Evolutionary conservation across 2,113 vertebrate species (phyloP), one percentile per base, ranked within the genome.

Genomic region (Chloropsis cyanopogon): DNA sequence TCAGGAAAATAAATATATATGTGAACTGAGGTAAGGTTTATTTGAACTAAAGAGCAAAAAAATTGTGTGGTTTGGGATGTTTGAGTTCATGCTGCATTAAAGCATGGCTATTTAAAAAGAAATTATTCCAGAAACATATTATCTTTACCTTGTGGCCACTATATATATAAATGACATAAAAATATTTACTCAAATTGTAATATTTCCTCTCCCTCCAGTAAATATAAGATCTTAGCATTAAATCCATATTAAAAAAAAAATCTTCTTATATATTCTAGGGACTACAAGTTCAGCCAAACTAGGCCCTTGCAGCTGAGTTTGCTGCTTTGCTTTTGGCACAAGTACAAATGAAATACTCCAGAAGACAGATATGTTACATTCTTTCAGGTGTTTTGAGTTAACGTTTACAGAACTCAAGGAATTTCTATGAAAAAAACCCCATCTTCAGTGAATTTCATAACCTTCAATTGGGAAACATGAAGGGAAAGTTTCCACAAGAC

Each of bases 361-460:
- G 63, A 88, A 90, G 64, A 87, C 53, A 76, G 49, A 81, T 66
- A 66, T 19, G 12, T 53, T 75, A 73, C 81, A 63, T 73, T 73
- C 72, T 82, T 95, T 81, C 91, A 96, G 56, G 61, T 91, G 81
- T 82, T 96, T 96, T 70, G 35, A 91, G 49, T 94, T 96, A 96
- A 72, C 2, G 0, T 80, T 78, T 90, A 69, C 26, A 26, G n/a
- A 76, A 90, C 88, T 91, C 37, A 66, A 73, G 65, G 68, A 94
- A 92, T 86, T 88, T 72, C 65, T 94, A 46, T n/a, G 9, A 77
- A 82, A 79, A 52, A 59, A 3, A 0, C 0, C 7, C 29, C 35
- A 57, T 56, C 42, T 81, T 94, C 70, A 81, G 42, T 0, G 0
- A 70, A 16, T 86, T 94, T 88, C 57, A 79, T 71, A 84, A 57